Base-by-base conservation (phyloP, 2,797 vertebrate genomes). In the Falco naumanni region DNA sequence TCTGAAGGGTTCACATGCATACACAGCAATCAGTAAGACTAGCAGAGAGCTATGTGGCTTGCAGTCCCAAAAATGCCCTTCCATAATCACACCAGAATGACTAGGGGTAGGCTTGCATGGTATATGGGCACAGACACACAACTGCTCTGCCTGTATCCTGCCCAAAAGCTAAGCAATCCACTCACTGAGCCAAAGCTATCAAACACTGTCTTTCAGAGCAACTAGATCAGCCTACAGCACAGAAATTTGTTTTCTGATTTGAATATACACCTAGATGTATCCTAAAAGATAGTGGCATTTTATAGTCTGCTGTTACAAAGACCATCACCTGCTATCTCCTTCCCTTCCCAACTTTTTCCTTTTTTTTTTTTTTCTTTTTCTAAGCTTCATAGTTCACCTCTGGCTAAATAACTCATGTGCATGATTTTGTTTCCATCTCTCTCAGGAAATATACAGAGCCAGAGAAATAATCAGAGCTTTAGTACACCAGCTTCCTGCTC, bases 401-500 rank as follows among this genome's bases (percentile, higher is more conserved):
- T 69, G 86, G 54, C 17, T 91, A 88, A 71, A 68, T 65, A 89
- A 50, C 45, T 86, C 60, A 7, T 22, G 20, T 22, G 15, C n/a
- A 37, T 65, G 47, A 83, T 26, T 87, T 77, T 95, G 31, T 93
- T 93, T 87, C 57, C 60, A 80, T 33, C 24, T 91, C 57, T 78
- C 41, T 78, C 87, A 77, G 70, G 83, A 92, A 95, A 87, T 63
- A 82, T 13, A 45, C 3, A 50, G 51, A 83, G 60, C 16, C 66
- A 84, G 71, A 61, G 26, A 93, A 96, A 90, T 53, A 85, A 66
- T 50, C 81, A 82, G 60, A 79, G 48, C 21, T 85, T 65, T 56
- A 91, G 70, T 47, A 72, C 1, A 12, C 28, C 6, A 1, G 26
- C 70, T 96, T 79, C 48, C 70, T 94, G 59, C 37, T 84, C 74